Evolutionary conservation across 2,888 invertebrate genomes (phyloP), one percentile per base, ranked within the genome.

Genomic region (Ophion ellenae): DNA sequence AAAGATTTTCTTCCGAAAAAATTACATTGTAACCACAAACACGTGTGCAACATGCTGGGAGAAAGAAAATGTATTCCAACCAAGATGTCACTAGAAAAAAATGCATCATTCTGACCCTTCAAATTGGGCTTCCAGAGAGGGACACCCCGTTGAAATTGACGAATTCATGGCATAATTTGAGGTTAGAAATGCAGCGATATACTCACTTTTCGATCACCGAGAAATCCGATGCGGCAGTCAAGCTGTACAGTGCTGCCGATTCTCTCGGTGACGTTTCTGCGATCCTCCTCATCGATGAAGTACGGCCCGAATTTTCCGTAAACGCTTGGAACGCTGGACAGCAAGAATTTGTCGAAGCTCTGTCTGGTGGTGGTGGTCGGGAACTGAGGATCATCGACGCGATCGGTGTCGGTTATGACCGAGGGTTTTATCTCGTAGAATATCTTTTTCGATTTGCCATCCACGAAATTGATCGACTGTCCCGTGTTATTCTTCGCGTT

Each of bases 171-270:
- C 47, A 11, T 1, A 11, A 11, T 47, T 14, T 11, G 47, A 47
- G 47, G 4, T 67, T 36, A 67, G 9, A 67, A 67, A 40, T n/a
- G n/a, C 28, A 64, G 14, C 40, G 40, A 40, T 40, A 9, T 59
- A 93, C 95, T 95, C 90, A 96, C 96, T 93, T 95, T 95, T 93
- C 95, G 95, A 91, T 95, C 95, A 85, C 95, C 95, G 17, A 96
- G 95, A 90, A 96, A 94, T 75, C 95, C 96, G 85, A 96, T 95
- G 85, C 95, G 94, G 92, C 96, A 96, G 92, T 96, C 95, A 45
- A 96, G 94, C 77, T 94, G 93, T 64, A 96, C 95, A 32, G 95
- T 95, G 85, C 95, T 95, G 74, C 96, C 96, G 85, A 96, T 95
- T 87, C 95, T 94, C 9, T 95, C 95, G 28, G 96, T 95, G 82